Percentiles rank a stretch among this genome's conserved stretches.
Conservation (phyloP, 2,888 invertebrate species). For the Protodeltote pygarga region DNA sequence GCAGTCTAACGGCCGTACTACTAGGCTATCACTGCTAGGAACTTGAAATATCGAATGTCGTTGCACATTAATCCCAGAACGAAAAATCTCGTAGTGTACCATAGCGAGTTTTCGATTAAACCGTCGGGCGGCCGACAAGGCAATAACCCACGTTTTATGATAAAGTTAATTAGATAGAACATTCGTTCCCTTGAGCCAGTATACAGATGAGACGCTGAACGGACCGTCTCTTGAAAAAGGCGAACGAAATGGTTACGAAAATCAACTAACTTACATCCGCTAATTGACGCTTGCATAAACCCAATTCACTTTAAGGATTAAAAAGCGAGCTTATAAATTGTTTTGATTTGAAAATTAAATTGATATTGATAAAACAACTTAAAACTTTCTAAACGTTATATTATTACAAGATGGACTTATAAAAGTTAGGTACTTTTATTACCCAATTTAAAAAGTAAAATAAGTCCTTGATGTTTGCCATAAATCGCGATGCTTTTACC, state of each 20-base stretch:
- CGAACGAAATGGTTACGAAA: slow-evolving; percentile 62
- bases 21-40: no score
- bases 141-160: slow-evolving; percentile 82
- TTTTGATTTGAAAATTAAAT: slow-evolving; percentile 22
- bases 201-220: slow-evolving; percentile 71
- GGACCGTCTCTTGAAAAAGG: slow-evolving; percentile 57
- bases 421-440: no score
- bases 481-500: slow-evolving; percentile 23
- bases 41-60: slow-evolving; percentile 11
- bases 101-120: slow-evolving; percentile 73
- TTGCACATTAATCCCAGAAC: slow-evolving; percentile 37
- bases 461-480: slow-evolving; percentile 1
- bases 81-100: slow-evolving; percentile 60
- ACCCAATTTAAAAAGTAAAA: no score
- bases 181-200: slow-evolving; percentile 80
- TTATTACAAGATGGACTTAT: no score
- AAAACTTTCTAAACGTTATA: slow-evolving; percentile 1
- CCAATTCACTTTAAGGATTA: slow-evolving; percentile 35
- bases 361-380: no score
- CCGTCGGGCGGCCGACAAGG: slow-evolving; percentile 70
- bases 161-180: slow-evolving; percentile 85
- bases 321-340: slow-evolving; percentile 4
- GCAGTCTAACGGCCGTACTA: no score
- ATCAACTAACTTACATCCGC: slow-evolving; percentile 56
- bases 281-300: slow-evolving; percentile 36